A percentile compares a stretch with the other conserved stretches of the same genome.
Conservation (phyloP, 2,797 vertebrate genomes). For the Dipus sagitta region DNA sequence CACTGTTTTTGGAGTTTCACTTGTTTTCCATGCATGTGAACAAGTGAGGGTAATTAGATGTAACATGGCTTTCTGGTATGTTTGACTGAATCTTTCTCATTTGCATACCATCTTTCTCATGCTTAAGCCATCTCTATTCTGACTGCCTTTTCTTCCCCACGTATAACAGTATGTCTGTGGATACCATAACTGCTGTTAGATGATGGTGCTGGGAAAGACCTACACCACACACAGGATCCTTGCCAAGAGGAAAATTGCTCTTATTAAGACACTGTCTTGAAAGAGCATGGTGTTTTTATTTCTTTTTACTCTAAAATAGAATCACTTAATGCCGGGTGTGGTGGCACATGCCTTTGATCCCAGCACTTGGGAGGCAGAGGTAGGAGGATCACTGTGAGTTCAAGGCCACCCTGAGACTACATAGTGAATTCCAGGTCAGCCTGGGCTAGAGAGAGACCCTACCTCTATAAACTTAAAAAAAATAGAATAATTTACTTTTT, state of each 20-base stretch:
- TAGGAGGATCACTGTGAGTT: too few species aligned
- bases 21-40: neutral
- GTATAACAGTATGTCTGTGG: neutral
- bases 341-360: too few species aligned
- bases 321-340: neutral
- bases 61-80: neutral
- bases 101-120: neutral
- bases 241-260: neutral
- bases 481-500: too few species aligned
- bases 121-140: neutral
- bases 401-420: too few species aligned
- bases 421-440: too few species aligned
- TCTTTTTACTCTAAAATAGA: constrained; percentile 24
- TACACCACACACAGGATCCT: neutral
- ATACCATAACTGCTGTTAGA: neutral
- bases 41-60: neutral
- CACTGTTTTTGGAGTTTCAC: neutral
- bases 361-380: too few species aligned
- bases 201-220: neutral
- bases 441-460: too few species aligned
- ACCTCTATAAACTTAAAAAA: too few species aligned
- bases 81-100: neutral
- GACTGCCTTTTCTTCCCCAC: neutral
- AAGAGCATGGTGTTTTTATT: neutral
- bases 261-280: constrained; percentile 50